phyloP scores from a whole-genome alignment of 1,140 invertebrate genomes.

The Acromyrmex heyeri region DNA sequence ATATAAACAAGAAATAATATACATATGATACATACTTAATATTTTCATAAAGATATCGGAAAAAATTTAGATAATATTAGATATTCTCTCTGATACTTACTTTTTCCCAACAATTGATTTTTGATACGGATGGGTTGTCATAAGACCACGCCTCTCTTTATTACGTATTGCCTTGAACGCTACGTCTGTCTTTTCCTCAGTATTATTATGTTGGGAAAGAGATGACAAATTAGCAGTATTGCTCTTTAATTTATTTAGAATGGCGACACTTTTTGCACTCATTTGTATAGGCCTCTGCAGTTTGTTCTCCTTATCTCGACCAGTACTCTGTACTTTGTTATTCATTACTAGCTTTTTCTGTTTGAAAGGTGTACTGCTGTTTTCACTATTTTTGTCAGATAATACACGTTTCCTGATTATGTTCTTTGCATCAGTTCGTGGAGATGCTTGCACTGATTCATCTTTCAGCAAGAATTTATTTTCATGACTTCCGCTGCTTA shows the following conservation, averaged over 20 bases:
- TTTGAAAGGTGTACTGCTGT: conserved; percentile 74
- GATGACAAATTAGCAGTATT: conserved; percentile 69
- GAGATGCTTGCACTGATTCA: not conserved
- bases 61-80: not conserved
- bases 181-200: conserved; percentile 28
- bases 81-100: conserved; percentile 52
- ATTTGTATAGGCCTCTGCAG: conserved; percentile 72
- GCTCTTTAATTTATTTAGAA: conserved; percentile 83
- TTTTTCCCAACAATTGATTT: conserved; percentile 72
- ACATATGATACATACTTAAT: not conserved
- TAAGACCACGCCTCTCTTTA: conserved; percentile 80
- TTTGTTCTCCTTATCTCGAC: conserved; percentile 81
- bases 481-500: not conserved
- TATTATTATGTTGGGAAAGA: not conserved
- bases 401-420: conserved; percentile 81
- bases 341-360: conserved; percentile 76
- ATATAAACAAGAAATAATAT: not conserved
- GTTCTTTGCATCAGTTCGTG: not conserved
- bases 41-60: not conserved
- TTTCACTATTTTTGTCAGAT: conserved; percentile 79
- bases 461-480: not conserved
- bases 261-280: conserved; percentile 83
- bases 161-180: conserved; percentile 73
- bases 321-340: conserved; percentile 50
- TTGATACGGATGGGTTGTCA: conserved; percentile 80